Base-by-base conservation (phyloP, 2,888 invertebrate genomes). In the Griposia aprilina region DNA sequence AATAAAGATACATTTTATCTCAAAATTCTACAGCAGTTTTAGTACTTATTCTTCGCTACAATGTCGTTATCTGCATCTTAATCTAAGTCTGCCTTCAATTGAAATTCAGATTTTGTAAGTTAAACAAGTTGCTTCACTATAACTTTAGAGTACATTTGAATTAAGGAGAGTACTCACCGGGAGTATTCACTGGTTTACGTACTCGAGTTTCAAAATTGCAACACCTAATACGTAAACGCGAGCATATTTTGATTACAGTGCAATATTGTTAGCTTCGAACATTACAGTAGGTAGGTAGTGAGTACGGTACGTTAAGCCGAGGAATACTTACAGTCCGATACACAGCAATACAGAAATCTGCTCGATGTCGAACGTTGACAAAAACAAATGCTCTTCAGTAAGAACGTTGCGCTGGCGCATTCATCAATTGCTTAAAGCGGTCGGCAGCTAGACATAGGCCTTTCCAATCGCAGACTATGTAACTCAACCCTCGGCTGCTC, bases 31-130 rank as follows among this genome's bases (percentile, higher is more conserved):
- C 17, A 50, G 45, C 41, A 23, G 13, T 73, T 30, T 62, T 66
- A 26, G 30, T 73, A 48, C 30, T 71, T 73, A 74, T 82, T 72
- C 30, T 69, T 66, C 41, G 65, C 55, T 55, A 79, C 75, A 83
- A 62, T 45, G 80, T 79, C 13, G 59, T 52, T 86, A 84, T 84
- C 75, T 60, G 55, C 65, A 72, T 76, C 30, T 78, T 65, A 79
- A 86, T 79, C 84, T 75, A 57, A 68, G n/a, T 50, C 36, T 55
- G 69, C 57, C 20, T 60, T 69, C 79, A 79, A 79, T 79, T 75
- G 41, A 79, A 69, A 86, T 84, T 70, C 79, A 66, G 59, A 66
- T 82, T 69, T 74, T 85, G 66, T 65, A 72, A 69, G 71, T 66
- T 13, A 63, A 70, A 59, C 63, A 73, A 74, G 48, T 82, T 74